Base-by-base conservation (phyloP, 1,140 invertebrate species). In the Sinella curviseta region DNA sequence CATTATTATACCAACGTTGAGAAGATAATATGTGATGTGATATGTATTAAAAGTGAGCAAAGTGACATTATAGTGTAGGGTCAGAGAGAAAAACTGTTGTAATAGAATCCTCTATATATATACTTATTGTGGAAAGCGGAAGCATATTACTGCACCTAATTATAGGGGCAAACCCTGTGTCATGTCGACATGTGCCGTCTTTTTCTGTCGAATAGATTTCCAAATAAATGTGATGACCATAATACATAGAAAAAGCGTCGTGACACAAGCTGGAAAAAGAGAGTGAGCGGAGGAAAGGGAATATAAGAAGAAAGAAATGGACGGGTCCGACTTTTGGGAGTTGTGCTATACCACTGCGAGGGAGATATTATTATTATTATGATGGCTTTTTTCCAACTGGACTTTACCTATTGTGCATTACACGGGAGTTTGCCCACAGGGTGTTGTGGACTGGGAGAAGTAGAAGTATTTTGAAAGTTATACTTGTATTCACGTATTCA, bases 101-200 rank as follows among this genome's bases (percentile, higher is more conserved):
- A n/a, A n/a, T n/a, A n/a, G n/a, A n/a, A n/a, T n/a, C n/a, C n/a
- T n/a, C n/a, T n/a, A n/a, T n/a, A n/a, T n/a, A n/a, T n/a, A n/a
- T n/a, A n/a, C n/a, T n/a, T n/a, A 48, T 17, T 48, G 55, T 60
- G 55, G 24, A 60, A 60, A 60, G 39, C 12, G 65, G 65, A 70
- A 70, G 26, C 65, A 70, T 70, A 70, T 70, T 70, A 70, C 65
- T 48, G 26, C 78, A 79, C 78, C 78, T 79, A 79, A 79, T 79
- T 79, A 79, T 79, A 79, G 73, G 78, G 74, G 74, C 74, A 75
- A 79, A 78, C 39, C 54, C 20, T 79, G 70, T 79, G 78, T 79
- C 78, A 79, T 75, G 70, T 78, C 67, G 78, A 79, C 78, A 79
- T 79, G 73, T 75, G 78, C 78, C 78, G 39, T 79, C 73, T 79